Conservation (phyloP, 1,140 invertebrate species). For the Pseudomyrmex pallidus region DNA sequence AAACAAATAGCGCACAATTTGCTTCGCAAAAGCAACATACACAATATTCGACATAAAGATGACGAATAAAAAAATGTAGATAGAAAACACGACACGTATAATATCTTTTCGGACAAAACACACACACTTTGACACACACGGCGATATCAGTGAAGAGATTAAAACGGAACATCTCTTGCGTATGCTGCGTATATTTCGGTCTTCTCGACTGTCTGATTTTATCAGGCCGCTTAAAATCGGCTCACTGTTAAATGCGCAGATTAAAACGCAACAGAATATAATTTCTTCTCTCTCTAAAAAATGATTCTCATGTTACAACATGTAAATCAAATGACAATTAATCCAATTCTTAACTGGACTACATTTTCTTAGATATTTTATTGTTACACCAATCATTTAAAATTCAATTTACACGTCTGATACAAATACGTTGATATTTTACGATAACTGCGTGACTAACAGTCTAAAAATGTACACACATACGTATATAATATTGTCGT, state of each 20-base stretch:
- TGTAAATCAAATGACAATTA: constrained; percentile 30
- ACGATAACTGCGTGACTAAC: neutral
- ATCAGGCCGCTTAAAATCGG: no score
- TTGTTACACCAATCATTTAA: neutral
- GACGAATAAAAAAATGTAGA: constrained; percentile 17
- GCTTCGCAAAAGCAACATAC: constrained; percentile 14
- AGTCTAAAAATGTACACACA: neutral
- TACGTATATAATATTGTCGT: neutral
- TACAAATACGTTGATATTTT: neutral
- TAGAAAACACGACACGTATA: constrained; percentile 21
- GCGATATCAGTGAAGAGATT: constrained; percentile 67
- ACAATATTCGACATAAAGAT: constrained; percentile 12
- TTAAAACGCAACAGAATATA: constrained; percentile 20
- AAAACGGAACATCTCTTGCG: constrained; percentile 64
- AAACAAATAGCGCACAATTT: no score
- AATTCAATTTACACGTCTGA: constrained; percentile 19
- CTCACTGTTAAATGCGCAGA: neutral
- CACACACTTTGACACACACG: neutral
- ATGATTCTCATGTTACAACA: constrained; percentile 18
- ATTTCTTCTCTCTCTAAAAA: neutral
- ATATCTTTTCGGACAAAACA: constrained; percentile 15
- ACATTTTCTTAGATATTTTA: neutral
- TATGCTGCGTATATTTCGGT: constrained; percentile 49
- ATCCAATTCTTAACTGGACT: neutral
- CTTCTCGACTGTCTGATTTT: neutral